Evolutionary conservation across 2,888 invertebrate genomes (phyloP), one percentile per base, ranked within the genome.

Genomic region (Oegoconia quadripuncta): DNA sequence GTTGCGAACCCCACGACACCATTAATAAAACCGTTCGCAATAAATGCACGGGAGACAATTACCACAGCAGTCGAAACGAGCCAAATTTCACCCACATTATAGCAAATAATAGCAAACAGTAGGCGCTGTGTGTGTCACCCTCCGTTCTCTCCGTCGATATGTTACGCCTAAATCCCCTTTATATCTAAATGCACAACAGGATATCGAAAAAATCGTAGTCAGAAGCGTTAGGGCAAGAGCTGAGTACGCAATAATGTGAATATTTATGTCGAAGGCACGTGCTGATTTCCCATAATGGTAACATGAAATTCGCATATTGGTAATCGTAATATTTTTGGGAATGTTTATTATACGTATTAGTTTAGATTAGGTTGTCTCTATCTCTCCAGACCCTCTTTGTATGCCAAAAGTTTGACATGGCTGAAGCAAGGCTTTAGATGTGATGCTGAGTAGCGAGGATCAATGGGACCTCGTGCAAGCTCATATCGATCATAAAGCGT

Each of bases 11-110:
- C 69, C 60, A 55, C 57, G 46, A 54, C 39, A 58, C 50, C 52
- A 69, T 68, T 66, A 69, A 69, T 69, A 64, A 67, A 66, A 63
- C 52, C 55, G 55, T 46, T 55, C 47, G 59, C 58, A 69, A 42
- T 41, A 81, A 79, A 81, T 74, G 75, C 71, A 66, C 64, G 67
- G n/a, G 65, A 74, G 75, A 80, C 82, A 82, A 84, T 84, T 82
- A 83, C 42, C 28, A 39, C 38, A 32, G 34, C 35, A 38, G 62
- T 57, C 72, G 73, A 73, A 72, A 77, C 77, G 74, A 74, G 79
- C 78, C 73, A 75, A 80, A 86, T 84, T 86, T 84, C 79, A 82
- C 78, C 81, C 81, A 81, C 80, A 83, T 86, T 83, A 86, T 76
- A 71, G 73, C 79, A 78, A 82, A 86, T 86, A 84, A 84, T 86